Conservation (phyloP, 92 coral and sea anemone genomes). For the Bergia puertoricense region DNA sequence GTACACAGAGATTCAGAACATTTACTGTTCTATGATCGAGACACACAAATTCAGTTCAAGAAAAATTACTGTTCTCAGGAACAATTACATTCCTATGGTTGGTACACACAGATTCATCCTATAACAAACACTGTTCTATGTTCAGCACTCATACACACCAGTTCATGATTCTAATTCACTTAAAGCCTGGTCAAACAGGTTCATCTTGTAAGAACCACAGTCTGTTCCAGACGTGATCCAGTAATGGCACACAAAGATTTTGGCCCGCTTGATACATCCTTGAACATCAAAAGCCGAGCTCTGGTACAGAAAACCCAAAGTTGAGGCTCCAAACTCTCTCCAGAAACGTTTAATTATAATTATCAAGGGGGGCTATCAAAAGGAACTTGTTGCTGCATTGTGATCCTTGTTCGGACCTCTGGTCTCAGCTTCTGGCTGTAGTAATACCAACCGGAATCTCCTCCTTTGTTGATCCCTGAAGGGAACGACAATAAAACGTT, state of each 20-base stretch:
- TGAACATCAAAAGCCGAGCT: background rate
- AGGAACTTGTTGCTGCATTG: constrained; percentile 51
- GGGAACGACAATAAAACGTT: background rate
- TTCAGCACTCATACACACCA: too few relatives aligned
- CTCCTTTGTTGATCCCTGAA: constrained; percentile 83
- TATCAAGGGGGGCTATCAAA: constrained; percentile 76
- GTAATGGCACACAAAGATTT: background rate
- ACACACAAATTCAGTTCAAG: too few relatives aligned
- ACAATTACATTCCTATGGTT: too few relatives aligned
- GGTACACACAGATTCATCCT: too few relatives aligned
- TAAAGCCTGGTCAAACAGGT: too few relatives aligned
- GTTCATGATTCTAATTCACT: too few relatives aligned
- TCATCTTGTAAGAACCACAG: too few relatives aligned
- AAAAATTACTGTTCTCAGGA: too few relatives aligned
- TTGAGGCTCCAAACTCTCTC: background rate
- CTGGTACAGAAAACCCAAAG: background rate
- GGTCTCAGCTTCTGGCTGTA: constrained; percentile 78
- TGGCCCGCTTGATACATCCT: background rate
- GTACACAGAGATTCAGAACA: too few relatives aligned
- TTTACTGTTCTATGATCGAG: too few relatives aligned
- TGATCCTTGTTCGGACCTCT: constrained; percentile 52
- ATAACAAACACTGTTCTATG: too few relatives aligned
- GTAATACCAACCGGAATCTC: constrained; percentile 88
- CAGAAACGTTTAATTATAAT: background rate
- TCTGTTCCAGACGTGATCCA: background rate